Evolutionary conservation across 2,888 invertebrate species (phyloP).

Genomic region (Catonia carolina): DNA sequence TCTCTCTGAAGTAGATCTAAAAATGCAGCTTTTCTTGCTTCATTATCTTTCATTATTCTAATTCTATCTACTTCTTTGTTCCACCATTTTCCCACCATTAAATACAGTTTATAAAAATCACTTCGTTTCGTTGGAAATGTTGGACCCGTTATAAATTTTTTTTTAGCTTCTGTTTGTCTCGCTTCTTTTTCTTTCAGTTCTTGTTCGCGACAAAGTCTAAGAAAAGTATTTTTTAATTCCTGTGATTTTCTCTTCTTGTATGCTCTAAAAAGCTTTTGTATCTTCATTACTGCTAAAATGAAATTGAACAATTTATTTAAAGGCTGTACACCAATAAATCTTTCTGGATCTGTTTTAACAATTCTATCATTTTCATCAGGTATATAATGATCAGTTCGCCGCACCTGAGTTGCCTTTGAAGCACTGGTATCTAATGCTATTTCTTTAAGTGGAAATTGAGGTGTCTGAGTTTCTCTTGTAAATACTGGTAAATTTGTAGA

Average conservation of each 20-base stretch:
- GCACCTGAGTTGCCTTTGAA: conserved; percentile 25
- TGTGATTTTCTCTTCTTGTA: conserved; percentile 9
- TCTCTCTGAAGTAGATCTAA: conserved; percentile 65
- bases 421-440: conserved; percentile 17
- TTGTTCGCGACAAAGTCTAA: no score
- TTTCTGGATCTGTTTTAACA: conserved; percentile 42
- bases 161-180: conserved; percentile 30
- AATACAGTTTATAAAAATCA: conserved; percentile 68
- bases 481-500: conserved; percentile 32
- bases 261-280: conserved; percentile 14
- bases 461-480: conserved; percentile 58
- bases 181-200: no score
- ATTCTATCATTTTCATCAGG: conserved; percentile 57
- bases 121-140: conserved; percentile 62
- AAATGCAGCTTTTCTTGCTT: conserved; percentile 63
- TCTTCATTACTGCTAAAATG: conserved; percentile 9
- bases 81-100: conserved; percentile 62
- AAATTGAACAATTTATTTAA: conserved; percentile 9
- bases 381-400: conserved; percentile 47
- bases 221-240: no score
- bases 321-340: neutral
- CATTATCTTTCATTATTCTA: conserved; percentile 56
- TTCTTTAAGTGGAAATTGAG: conserved; percentile 25
- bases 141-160: conserved; percentile 28
- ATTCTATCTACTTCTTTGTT: conserved; percentile 57